Evolutionary conservation across 2,113 vertebrate species (phyloP), one percentile per base, ranked within the genome.

Genomic region (Mastomys natalensis): DNA sequence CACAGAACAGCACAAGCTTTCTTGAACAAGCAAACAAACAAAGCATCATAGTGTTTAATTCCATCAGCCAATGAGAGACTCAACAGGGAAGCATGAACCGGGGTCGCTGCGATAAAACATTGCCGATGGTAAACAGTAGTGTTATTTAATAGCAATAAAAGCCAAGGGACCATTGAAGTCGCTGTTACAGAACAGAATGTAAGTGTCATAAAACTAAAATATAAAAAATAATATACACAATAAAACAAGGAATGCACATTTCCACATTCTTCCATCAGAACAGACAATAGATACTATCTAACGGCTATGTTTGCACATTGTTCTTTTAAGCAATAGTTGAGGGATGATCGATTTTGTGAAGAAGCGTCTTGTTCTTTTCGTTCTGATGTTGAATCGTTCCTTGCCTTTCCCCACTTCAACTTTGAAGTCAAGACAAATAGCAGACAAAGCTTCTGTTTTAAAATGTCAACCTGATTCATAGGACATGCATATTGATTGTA

Each of bases 81-180:
- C 7, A 77, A 78, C 87, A 91, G 11, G 60, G 86, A 82, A 17
- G 31, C 73, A 5, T 45, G 22, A 94, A 91, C n/a, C 45, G 26
- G n/a, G 93, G 12, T 22, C 68, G 19, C 19, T 5, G 34, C 6
- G 8, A 31, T 78, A 84, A 89, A 87, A 94, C 1, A 10, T 48
- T 43, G 45, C 17, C 90, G 76, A 37, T 88, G 45, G 72, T 95
- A 60, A 96, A 72, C 53, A 91, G 19, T 86, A 45, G 53, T 55
- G 16, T 45, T 92, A 94, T 90, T 94, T 73, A 96, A 96, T 43
- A 88, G 84, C 77, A 90, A 78, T 96, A 94, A 97, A 77, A 97
- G 64, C 31, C 34, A 87, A 92, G 68, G 5, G 13, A 60, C 73
- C 81, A 64, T 73, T 92, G 70, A 91, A 96, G 95, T 96, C 48